These are phyloP conservation scores for Nematostella vectensis DNA, from an alignment of 92 coral and sea anemone genomes.

Conservation along the genomic window DNA sequence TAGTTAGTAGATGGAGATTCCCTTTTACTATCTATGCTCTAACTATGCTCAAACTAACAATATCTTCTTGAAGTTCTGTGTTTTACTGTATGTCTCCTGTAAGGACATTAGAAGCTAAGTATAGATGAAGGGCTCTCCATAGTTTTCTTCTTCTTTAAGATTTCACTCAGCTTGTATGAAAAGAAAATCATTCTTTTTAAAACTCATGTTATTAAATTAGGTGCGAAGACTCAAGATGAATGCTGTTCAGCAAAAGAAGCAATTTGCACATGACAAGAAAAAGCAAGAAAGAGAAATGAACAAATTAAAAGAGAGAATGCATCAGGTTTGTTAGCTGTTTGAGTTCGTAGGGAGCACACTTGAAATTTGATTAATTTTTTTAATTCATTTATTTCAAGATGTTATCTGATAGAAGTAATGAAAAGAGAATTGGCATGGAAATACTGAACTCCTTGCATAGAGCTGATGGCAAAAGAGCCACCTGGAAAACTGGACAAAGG, in stretches of 20 bases:
- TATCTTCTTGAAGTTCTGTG: neutral
- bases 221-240: constrained; percentile 73
- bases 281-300: constrained; percentile 78
- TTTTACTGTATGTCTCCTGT: too few relatives aligned
- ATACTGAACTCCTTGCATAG: constrained; percentile 79
- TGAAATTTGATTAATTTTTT: too few relatives aligned
- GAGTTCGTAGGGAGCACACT: too few relatives aligned
- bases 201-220: constrained; percentile 11
- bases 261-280: constrained; percentile 73
- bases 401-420: constrained; percentile 79
- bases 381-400: too few relatives aligned
- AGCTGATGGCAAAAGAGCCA: constrained; percentile 85
- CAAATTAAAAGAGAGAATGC: constrained; percentile 84
- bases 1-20: too few relatives aligned
- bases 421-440: constrained; percentile 82
- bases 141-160: too few relatives aligned
- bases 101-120: too few relatives aligned
- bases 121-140: too few relatives aligned
- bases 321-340: constrained; percentile 81
- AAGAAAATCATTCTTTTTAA: too few relatives aligned
- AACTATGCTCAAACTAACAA: neutral
- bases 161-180: too few relatives aligned
- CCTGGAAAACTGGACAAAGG: constrained; percentile 93
- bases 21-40: too few relatives aligned
- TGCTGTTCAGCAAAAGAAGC: constrained; percentile 70